Conservation (phyloP, 2,888 invertebrate species). For the Mythimna lalbum region DNA sequence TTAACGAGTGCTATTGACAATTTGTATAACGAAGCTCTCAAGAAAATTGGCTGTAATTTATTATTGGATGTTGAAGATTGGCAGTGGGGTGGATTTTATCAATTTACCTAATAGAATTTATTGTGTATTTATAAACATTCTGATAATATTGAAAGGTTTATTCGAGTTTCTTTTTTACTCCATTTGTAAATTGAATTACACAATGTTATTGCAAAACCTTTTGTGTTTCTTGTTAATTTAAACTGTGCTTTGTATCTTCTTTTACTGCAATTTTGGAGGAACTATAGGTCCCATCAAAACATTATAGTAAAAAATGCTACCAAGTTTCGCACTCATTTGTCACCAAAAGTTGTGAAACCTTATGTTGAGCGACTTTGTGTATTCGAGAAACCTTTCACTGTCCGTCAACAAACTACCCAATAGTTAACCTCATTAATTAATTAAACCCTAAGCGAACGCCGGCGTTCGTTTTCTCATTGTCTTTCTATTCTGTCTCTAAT, state of each 20-base stretch:
- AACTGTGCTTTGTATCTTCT: not conserved
- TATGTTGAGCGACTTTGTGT: too few relatives aligned
- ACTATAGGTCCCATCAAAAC: not conserved
- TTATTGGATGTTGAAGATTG: slow-evolving; percentile 62
- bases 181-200: slow-evolving; percentile 3
- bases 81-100: slow-evolving; percentile 55
- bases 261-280: not conserved
- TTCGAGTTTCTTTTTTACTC: slow-evolving; percentile 8
- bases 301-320: too few relatives aligned
- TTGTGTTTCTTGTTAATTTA: not conserved
- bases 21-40: slow-evolving; percentile 70
- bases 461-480: too few relatives aligned
- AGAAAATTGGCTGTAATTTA: slow-evolving; percentile 73
- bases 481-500: too few relatives aligned
- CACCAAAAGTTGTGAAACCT: too few relatives aligned
- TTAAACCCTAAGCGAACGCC: too few relatives aligned
- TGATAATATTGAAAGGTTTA: slow-evolving; percentile 11
- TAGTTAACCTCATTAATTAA: too few relatives aligned
- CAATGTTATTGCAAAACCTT: not conserved
- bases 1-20: slow-evolving; percentile 74
- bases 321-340: too few relatives aligned
- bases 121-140: slow-evolving; percentile 35
- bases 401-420: too few relatives aligned
- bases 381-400: too few relatives aligned
- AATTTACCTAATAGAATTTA: slow-evolving; percentile 61